These are phyloP conservation scores for Sula dactylatra DNA, from an alignment of 2,113 vertebrate genomes.

Conservation along the genomic window DNA sequence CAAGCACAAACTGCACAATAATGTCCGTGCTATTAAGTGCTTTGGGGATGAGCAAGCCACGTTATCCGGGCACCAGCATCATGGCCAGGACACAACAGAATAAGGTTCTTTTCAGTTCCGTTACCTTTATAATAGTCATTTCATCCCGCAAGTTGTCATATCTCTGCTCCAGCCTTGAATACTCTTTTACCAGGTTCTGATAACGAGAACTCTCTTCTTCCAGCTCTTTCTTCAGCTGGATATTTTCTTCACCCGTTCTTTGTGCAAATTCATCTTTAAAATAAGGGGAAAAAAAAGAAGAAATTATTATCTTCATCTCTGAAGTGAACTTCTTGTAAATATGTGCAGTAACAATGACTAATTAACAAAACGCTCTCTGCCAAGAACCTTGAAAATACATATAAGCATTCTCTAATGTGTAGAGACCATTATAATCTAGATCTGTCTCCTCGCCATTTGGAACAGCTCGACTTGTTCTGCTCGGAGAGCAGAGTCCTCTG, in stretches of 20 bases:
- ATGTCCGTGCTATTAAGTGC: background rate
- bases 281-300: background rate
- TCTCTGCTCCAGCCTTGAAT: slow-evolving; percentile 89
- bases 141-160: slow-evolving; percentile 91
- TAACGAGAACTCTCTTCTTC: slow-evolving; percentile 87
- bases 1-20: background rate
- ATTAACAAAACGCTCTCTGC: background rate
- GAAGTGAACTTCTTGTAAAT: background rate
- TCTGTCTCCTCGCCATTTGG: background rate
- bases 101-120: background rate
- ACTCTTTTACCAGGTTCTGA: slow-evolving; percentile 93
- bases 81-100: background rate
- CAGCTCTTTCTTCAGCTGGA: slow-evolving; percentile 80
- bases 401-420: background rate
- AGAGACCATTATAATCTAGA: background rate
- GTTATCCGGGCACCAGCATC: accelerated
- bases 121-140: slow-evolving; percentile 80
- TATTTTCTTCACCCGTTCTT: slow-evolving; percentile 66
- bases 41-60: background rate
- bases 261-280: slow-evolving; percentile 63
- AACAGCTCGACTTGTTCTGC: background rate
- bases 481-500: background rate
- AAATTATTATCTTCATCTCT: background rate
- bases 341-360: background rate
- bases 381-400: background rate